phyloP scores from a whole-genome alignment of 2,113 vertebrate species.

The Pomatorhinus ruficollis region DNA sequence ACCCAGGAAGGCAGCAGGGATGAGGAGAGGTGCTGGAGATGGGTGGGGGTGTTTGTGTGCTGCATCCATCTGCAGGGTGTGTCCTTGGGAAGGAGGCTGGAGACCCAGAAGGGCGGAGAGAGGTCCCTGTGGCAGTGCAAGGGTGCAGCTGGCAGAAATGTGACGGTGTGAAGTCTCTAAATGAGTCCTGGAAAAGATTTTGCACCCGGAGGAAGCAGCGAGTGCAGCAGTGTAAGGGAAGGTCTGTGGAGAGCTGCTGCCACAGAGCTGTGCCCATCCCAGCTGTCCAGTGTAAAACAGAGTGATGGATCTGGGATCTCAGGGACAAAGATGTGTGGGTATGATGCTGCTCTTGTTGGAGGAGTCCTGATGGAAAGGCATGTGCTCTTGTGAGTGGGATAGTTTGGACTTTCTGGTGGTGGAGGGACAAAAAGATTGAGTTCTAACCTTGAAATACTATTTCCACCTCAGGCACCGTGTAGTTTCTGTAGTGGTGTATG shows the following conservation, averaged over 20 bases:
- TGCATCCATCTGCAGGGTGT: background rate
- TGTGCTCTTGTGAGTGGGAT: accelerated
- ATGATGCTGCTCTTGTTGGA: background rate
- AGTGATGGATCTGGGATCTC: background rate
- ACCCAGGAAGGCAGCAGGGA: background rate
- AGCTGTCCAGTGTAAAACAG: background rate
- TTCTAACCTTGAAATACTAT: background rate
- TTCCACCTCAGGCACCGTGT: background rate
- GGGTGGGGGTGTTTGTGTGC: background rate
- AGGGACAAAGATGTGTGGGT: background rate
- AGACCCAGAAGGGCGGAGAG: background rate
- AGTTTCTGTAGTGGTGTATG: background rate
- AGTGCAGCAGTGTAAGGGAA: background rate
- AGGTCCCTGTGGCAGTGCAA: background rate
- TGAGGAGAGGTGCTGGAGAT: background rate
- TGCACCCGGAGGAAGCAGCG: background rate
- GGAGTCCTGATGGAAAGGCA: background rate
- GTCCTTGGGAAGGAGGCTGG: background rate
- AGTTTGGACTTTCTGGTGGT: background rate
- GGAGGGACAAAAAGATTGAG: background rate
- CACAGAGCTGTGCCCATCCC: background rate
- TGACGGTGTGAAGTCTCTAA: background rate
- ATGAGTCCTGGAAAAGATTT: background rate
- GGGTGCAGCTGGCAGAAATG: background rate
- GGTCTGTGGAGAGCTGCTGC: background rate